phyloP scores from a whole-genome alignment of 2,888 invertebrate species.

The Drosophila acutilabella region DNA sequence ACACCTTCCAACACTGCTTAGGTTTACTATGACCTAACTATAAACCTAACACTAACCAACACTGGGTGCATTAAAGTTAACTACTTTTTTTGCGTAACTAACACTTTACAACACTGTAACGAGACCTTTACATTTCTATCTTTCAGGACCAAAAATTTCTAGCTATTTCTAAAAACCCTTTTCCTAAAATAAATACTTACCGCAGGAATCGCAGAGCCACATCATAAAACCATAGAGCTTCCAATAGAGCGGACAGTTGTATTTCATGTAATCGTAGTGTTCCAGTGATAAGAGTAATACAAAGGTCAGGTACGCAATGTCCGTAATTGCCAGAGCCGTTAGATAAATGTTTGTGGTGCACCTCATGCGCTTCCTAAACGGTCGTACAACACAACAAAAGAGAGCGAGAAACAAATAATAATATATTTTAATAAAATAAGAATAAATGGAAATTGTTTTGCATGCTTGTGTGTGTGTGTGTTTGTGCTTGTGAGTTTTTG shows the following conservation, averaged over 20 bases:
- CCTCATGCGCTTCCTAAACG: slow-evolving; percentile 88
- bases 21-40: no score
- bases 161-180: no score
- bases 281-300: slow-evolving; percentile 88
- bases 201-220: slow-evolving; percentile 89
- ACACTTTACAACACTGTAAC: no score
- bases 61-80: no score
- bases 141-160: no score
- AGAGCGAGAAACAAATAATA: neutral
- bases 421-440: slow-evolving; percentile 29
- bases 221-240: slow-evolving; percentile 87
- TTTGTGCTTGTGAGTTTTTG: slow-evolving; percentile 31
- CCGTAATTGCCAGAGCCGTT: slow-evolving; percentile 90
- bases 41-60: no score
- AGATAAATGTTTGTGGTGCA: slow-evolving; percentile 91
- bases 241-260: slow-evolving; percentile 87
- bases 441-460: slow-evolving; percentile 37
- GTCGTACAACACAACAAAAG: slow-evolving; percentile 2
- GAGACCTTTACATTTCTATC: no score
- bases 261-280: slow-evolving; percentile 87
- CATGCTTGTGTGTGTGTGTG: slow-evolving; percentile 6
- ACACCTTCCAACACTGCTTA: no score
- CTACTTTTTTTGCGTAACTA: no score
- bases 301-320: slow-evolving; percentile 89
- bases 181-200: slow-evolving; percentile 85